Conservation (phyloP, 2,888 invertebrate species). For the Synanthedon formicaeformis region DNA sequence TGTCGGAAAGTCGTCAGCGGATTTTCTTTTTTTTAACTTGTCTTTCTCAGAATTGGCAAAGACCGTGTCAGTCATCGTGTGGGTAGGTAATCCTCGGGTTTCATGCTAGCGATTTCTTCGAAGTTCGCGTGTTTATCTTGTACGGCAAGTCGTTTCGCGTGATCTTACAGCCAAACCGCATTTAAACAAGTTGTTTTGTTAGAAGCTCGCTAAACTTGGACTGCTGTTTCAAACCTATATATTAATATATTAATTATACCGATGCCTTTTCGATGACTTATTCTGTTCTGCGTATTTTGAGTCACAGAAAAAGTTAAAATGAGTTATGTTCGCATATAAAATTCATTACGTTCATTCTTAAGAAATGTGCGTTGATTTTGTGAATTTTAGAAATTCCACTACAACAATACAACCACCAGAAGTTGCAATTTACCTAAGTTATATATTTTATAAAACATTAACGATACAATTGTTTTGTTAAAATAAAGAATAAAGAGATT, state of each 20-base stretch:
- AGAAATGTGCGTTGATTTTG: too few species aligned
- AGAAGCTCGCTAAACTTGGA: conserved; percentile 14
- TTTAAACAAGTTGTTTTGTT: conserved; percentile 49
- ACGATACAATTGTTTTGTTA: too few species aligned
- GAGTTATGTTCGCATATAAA: too few species aligned
- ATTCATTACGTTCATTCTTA: too few species aligned
- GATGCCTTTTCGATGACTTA: background rate
- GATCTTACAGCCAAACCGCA: conserved; percentile 42
- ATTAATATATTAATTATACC: background rate
- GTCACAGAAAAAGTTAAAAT: too few species aligned
- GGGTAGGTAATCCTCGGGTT: conserved; percentile 47
- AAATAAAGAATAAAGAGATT: too few species aligned
- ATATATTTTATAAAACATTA: too few species aligned
- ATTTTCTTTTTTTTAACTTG: conserved; percentile 19
- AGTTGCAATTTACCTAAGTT: too few species aligned
- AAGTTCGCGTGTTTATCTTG: conserved; percentile 56
- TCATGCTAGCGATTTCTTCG: conserved; percentile 48
- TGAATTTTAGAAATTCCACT: too few species aligned
- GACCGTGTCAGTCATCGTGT: conserved; percentile 33
- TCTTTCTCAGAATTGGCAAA: conserved; percentile 32
- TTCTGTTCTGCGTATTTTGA: background rate
- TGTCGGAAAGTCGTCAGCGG: conserved; percentile 8
- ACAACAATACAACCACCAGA: too few species aligned
- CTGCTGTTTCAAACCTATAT: background rate
- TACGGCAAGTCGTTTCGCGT: conserved; percentile 48